Base-by-base conservation (phyloP, 1,140 invertebrate genomes). In the Pteromalus puparum region DNA sequence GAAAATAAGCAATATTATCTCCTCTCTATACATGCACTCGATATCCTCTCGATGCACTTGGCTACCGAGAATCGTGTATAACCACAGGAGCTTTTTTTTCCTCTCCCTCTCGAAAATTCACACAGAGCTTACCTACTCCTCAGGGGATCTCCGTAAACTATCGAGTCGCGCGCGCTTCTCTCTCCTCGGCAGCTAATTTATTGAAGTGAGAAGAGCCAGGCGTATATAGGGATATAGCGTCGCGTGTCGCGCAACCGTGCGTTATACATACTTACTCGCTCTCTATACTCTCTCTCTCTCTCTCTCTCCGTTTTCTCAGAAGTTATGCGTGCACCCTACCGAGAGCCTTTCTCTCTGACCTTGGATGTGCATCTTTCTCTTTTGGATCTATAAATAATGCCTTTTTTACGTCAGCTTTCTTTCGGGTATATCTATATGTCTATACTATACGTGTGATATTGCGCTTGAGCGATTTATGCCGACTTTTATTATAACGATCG, bases 321-420 rank as follows among this genome's bases (percentile, higher is more conserved):
- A 76, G 74, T 24, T 48, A 30, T 7, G 26, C 68, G 3, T 30
- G 74, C 74, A 76, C 74, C 74, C 74, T 42, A 76, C 74, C n/a
- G 74, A 76, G 42, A n/a, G 4, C 4, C 6, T 48, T 18, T 48
- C 46, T 9, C 48, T 61, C 53, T 61, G 53, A 61, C 53, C 53
- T 61, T 61, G 53, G 21, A 0, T 5, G 30, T 5, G 30, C 53
- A 61, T 70, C 67, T 30, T 70, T 30, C 67, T 70, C 26, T 70
- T 70, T 70, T 26, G 24, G 24, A 30, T 78, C 75, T 83, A 84
- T 84, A 74, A 84, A 79, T 80, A 80, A 73, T 79, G 30, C n/a
- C 21, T 73, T 80, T 80, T 72, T 78, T 79, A 65, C 18, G 12
- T n/a, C 53, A 21, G n/a, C 24, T 46, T 46, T 42, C 65, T 46